Evolutionary conservation across 2,888 invertebrate species (phyloP), one percentile per base, ranked within the genome.

Genomic region (Liodrosophila aerea): DNA sequence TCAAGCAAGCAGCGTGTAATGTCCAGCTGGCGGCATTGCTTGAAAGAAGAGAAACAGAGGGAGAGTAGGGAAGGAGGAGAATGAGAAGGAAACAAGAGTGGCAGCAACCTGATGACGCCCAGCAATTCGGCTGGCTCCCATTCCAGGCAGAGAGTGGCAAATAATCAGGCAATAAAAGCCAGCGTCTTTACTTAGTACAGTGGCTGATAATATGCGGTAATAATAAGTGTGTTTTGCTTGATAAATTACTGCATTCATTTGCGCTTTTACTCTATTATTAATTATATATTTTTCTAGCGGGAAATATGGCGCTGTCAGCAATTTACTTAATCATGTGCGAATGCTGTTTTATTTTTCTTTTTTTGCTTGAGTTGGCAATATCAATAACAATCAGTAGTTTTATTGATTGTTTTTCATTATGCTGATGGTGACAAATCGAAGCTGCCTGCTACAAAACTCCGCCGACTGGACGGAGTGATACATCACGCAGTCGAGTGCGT

Each of bases 361-460:
- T 44, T 33, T 22, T 18, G 59, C 54, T 56, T 65, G 33, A 39
- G 40, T 47, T 22, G 51, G 47, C 52, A 50, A 67, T 76, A 77
- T 57, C 81, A 81, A 81, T 77, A 84, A 65, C 60, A 69, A 73
- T 68, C 69, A 63, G 58, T 66, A 81, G 53, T 73, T 73, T 62
- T 61, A 36, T 52, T 74, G 82, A 85, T 78, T 82, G 77, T 82
- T 85, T 78, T 78, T 85, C 85, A 85, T 78, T 77, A 78, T 37
- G 63, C 61, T 77, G 85, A 78, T 85, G 76, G 82, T 82, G 81
- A 82, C 78, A 82, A 85, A 78, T 78, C 75, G 83, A 77, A 78
- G 52, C 69, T 53, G 80, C 52, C 61, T 60, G 52, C 36, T 52
- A 45, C 50, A 66, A 73, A 16, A 59, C 62, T 69, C 58, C 49